Base-by-base conservation (phyloP, 2,113 vertebrate genomes). In the Anolis sagrei region DNA sequence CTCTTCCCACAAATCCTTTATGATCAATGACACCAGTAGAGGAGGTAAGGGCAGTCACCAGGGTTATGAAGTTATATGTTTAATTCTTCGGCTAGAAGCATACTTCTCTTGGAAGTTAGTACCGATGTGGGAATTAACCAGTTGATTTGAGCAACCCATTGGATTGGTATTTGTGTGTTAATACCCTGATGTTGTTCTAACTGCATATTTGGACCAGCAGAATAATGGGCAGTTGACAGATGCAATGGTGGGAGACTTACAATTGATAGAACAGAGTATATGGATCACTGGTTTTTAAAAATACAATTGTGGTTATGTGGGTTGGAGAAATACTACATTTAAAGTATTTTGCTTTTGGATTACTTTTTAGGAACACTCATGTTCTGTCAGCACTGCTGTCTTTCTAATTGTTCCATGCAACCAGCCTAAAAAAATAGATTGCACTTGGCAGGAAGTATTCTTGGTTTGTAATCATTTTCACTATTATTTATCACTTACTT, bases 401-500 rank as follows among this genome's bases (percentile, higher is more conserved):
- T 81, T 82, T 85, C 81, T 90, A 76, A 90, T 93, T 93, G 90
- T 81, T 81, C 72, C 86, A 86, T 82, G 80, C 49, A 58, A 76
- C 66, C 84, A 39, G 74, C 76, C 84, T 92, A 87, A 79, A 91
- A 81, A 87, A 79, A 70, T 86, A 75, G 11, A 48, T 44, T 90
- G 73, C 44, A 64, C 0, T 88, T 93, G 89, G 87, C 87, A 93
- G 83, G 86, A 90, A n/a, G 78, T 92, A 79, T 94, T 91, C 93
- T 83, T 76, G 83, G 88, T 90, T 79, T 84, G 86, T 91, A 92
- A 72, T 84, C 83, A 92, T 85, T 90, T 88, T 91, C 87, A 89
- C 84, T 87, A 89, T 90, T 84, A 68, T 90, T 94, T 87, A 94
- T 93, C 93, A 90, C 87, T 1, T 82, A 94, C 89, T 91, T 92